phyloP scores from a whole-genome alignment of 2,113 vertebrate species.

The Rutilus rutilus region DNA sequence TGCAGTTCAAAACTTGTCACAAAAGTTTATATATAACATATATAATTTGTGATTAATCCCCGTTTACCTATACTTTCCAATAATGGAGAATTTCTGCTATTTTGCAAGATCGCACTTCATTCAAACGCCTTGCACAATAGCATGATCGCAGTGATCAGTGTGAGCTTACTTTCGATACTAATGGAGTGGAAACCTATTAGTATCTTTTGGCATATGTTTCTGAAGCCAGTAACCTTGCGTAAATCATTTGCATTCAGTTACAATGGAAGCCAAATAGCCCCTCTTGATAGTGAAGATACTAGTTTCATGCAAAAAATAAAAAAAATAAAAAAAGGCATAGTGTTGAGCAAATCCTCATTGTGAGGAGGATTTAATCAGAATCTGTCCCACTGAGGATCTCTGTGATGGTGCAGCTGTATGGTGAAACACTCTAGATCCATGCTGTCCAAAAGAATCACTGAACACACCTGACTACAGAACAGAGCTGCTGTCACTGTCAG shows the following conservation, averaged over 20 bases:
- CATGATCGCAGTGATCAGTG: conserved; percentile 9
- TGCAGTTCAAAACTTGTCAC: background rate
- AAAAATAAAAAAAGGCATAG: conserved; percentile 1
- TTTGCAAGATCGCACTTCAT: conserved; percentile 6
- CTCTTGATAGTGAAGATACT: conserved; percentile 38
- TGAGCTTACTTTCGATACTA: conserved; percentile 29
- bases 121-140: conserved; percentile 11
- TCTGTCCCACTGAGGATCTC: conserved; percentile 52
- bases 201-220: conserved; percentile 6
- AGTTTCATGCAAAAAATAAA: conserved; percentile 42
- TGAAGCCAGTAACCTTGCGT: conserved; percentile 19
- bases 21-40: conserved; percentile 5
- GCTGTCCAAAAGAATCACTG: conserved; percentile 57
- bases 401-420: conserved; percentile 57
- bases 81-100: background rate
- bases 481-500: conserved; percentile 78
- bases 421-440: conserved; percentile 48
- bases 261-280: conserved; percentile 34
- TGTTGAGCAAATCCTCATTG: conserved; percentile 44
- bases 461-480: conserved; percentile 81
- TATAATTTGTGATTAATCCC: background rate
- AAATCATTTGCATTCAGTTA: conserved; percentile 49
- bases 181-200: background rate
- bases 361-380: conserved; percentile 32
- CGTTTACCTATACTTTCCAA: background rate